These are phyloP conservation scores for Microctenopoma stevenorrisi DNA, from an alignment of 2,797 vertebrate species.

Conservation along the genomic window DNA sequence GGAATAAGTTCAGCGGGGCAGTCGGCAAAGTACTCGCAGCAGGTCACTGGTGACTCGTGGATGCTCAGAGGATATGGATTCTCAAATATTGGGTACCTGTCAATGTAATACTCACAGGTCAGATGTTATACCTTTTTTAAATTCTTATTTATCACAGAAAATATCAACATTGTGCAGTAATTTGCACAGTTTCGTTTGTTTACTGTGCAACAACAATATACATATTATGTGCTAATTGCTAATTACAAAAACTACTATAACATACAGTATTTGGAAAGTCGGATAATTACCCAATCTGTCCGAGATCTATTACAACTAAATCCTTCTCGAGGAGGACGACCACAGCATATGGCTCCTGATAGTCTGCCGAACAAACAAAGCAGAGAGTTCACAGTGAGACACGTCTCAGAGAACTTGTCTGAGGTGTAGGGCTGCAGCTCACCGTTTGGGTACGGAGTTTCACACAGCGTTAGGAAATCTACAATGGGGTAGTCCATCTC, in stretches of 20 bases:
- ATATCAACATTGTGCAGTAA: not conserved
- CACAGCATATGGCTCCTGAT: constrained; percentile 98
- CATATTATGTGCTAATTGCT: not conserved
- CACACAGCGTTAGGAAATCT: constrained; percentile 98
- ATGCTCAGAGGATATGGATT: constrained; percentile 95
- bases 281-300: constrained; percentile 94
- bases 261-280: constrained; percentile 3
- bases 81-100: constrained; percentile 99
- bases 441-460: constrained; percentile 98
- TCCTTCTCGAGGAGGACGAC: constrained; percentile 98
- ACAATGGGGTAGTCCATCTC: constrained; percentile 99
- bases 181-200: not conserved
- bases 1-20: constrained; percentile 96
- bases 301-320: constrained; percentile 97
- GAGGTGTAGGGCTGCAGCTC: constrained; percentile 19
- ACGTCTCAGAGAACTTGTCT: not conserved
- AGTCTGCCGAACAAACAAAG: constrained; percentile 83
- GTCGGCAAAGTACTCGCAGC: constrained; percentile 97
- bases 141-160: not conserved
- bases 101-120: constrained; percentile 21
- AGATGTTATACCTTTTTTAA: not conserved
- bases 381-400: constrained; percentile 9
- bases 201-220: not conserved
- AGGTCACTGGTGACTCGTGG: constrained; percentile 97
- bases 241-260: not conserved